Percentiles rank a stretch among this genome's conserved stretches.
Evolutionary conservation across 1,140 invertebrate species (phyloP).

Genomic region (Drosophila prosaltans): DNA sequence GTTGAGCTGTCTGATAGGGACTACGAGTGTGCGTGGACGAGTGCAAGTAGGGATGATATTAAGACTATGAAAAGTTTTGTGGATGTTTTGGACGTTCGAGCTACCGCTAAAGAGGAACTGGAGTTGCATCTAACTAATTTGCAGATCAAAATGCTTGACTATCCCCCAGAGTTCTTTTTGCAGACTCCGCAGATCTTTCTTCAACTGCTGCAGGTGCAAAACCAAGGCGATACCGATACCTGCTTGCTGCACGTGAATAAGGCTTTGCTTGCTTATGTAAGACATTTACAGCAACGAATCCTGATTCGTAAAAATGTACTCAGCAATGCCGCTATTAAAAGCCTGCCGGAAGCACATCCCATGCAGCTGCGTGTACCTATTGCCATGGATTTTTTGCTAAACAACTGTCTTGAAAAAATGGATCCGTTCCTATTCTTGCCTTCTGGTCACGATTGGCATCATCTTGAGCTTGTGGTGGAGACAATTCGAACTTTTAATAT

Average conservation of each 20-base stretch:
- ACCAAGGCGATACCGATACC: not conserved
- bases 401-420: conserved; percentile 24
- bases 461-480: conserved; percentile 40
- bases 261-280: conserved; percentile 23
- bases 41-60: conserved; percentile 48
- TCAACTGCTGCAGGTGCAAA: conserved; percentile 55
- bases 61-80: conserved; percentile 49
- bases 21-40: conserved; percentile 61
- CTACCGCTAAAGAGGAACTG: conserved; percentile 35
- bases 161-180: conserved; percentile 71
- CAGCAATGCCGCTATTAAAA: conserved; percentile 12
- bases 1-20: conserved; percentile 22
- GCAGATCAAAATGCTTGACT: conserved; percentile 64
- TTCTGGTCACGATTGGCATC: conserved; percentile 39
- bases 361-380: conserved; percentile 40
- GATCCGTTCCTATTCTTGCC: conserved; percentile 9
- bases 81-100: conserved; percentile 29
- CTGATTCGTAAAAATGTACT: conserved; percentile 19
- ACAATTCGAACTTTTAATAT: conserved; percentile 19
- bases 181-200: conserved; percentile 68
- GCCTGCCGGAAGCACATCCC: not conserved
- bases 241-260: conserved; percentile 35
- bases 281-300: conserved; percentile 40
- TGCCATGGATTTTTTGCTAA: conserved; percentile 35
- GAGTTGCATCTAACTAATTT: conserved; percentile 45